Base-by-base conservation (phyloP, 2,797 vertebrate genomes). In the Lerista edwardsae region DNA sequence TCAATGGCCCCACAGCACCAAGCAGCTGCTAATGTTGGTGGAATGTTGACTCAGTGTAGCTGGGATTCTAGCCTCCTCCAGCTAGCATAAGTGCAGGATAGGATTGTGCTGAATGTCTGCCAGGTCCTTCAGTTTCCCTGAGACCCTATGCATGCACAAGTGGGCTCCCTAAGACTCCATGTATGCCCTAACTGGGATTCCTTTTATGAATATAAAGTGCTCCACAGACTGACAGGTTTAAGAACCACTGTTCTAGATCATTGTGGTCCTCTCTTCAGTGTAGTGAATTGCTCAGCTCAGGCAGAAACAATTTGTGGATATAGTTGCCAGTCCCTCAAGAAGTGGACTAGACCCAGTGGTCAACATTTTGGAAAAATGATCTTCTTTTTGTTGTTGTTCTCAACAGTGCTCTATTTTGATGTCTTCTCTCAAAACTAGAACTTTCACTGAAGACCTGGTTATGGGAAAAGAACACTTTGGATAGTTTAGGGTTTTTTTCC, bases 401-500 rank as follows among this genome's bases (percentile, higher is more conserved):
- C 41, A 72, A 44, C 19, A 34, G 74, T 14, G 31, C 17, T 36
- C 44, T 57, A 17, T 68, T 68, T 68, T 68, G 4, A 75, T 34
- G 29, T 23, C 17, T 75, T 57, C n/a, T 75, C 74, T 51, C 31
- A 68, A 68, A 34, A 31, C 29, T 34, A 19, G n/a, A 55, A 34
- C 51, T 21, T 55, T 44, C n/a, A 25, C 27, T n/a, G 73, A 75
- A 51, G 73, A 75, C 73, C 19, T 75, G 19, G 17, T 75, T 75
- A 34, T 75, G 47, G 73, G n/a, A 55, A 75, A 75, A 75, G 47
- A 75, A 75, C n/a, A 57, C 21, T 87, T 86, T 79, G 57, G 76
- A 64, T 87, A 86, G 83, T 57, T 41, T n/a, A n/a, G n/a, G 34
- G 9, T 23, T 39, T 39, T 44, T 92, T 86, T 83, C 73, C 36